Evolutionary conservation across 1,140 invertebrate genomes (phyloP), one percentile per base, ranked within the genome.

Genomic region (Pogonognathellus flavescens): DNA sequence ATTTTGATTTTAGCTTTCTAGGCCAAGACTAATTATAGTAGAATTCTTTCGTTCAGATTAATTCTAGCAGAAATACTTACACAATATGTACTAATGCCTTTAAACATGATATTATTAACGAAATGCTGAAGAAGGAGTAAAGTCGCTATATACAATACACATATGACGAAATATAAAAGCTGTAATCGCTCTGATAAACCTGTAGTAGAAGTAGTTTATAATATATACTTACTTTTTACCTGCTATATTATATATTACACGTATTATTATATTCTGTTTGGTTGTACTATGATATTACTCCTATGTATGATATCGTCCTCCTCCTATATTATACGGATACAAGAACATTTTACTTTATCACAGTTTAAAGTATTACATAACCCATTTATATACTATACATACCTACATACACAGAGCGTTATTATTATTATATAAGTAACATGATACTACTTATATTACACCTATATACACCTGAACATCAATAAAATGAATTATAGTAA

Each of bases 1-100:
- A 86, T 55, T 84, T 85, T 82, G 86, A 86, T 55, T 86, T 86
- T 59, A 86, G 86, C 80, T 86, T 84, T 60, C 62, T 86, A 7
- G 84, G 81, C 81, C 52, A 41, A 41, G 31, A 41, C 31, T 41
- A 41, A 41, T 84, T 18, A 52, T 16, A 80, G 8, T 41, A 41
- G 31, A 41, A 55, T 55, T 53, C 60, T 66, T 66, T 66, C 18
- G 10, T 22, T 22, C 18, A 66, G 62, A 25, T 25, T 66, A 66
- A 31, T 18, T 20, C 16, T 20, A 66, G 20, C n/a, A 22, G 7
- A 4, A 18, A 60, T 60, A 20, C 59, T 60, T 66, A 66, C 20
- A 66, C 62, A 66, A 14, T 66, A 25, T 66, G 25, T 25, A 66
- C 62, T 66, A 25, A 25, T 66, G 62, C 62, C 62, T 66, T 66